These are phyloP conservation scores for Sinella curviseta DNA, from an alignment of 1,140 invertebrate species.

Conservation along the genomic window DNA sequence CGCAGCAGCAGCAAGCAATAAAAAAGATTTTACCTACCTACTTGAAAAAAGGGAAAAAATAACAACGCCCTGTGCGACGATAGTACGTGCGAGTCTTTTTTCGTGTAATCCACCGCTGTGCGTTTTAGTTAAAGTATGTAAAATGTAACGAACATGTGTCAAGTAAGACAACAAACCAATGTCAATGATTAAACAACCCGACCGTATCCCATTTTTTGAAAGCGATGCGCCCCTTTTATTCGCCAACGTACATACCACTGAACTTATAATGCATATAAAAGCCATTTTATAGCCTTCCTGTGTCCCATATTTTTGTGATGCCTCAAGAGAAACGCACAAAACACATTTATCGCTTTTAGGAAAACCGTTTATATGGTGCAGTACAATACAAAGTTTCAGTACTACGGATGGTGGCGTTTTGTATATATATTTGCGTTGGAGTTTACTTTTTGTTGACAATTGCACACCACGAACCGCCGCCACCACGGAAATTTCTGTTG, in stretches of 20 bases:
- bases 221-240: not conserved
- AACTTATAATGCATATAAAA: not conserved
- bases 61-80: not conserved
- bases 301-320: not conserved
- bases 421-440: not conserved
- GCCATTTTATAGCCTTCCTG: not conserved
- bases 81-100: not conserved
- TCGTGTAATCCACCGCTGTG: too few relatives aligned
- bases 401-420: not conserved
- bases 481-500: too few relatives aligned
- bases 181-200: constrained; percentile 7
- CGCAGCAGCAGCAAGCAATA: too few relatives aligned
- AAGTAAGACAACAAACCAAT: constrained; percentile 5
- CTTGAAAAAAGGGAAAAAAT: not conserved
- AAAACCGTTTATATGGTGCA: not conserved
- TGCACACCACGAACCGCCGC: not conserved
- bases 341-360: not conserved
- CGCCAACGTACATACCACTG: not conserved
- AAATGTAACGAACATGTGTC: not conserved
- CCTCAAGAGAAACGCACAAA: not conserved
- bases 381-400: not conserved
- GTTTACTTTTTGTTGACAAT: not conserved
- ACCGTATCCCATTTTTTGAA: not conserved
- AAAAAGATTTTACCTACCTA: not conserved
- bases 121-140: not conserved